Percentiles rank a stretch among this genome's conserved stretches.
phyloP scores from a whole-genome alignment of 2,888 invertebrate species.

The Drosophila affinis region DNA sequence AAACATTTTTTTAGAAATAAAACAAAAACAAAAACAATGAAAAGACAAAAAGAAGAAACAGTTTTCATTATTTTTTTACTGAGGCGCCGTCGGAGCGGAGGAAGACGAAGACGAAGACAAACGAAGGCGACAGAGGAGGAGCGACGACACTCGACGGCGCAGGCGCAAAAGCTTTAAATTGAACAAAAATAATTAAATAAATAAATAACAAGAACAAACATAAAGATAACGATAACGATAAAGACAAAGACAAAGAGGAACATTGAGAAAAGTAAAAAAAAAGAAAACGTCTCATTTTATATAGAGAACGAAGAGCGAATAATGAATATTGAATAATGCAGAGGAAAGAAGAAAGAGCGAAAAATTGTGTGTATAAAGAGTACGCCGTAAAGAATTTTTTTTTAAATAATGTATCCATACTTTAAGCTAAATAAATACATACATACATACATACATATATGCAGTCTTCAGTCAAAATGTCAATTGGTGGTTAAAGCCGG shows the following conservation, averaged over 20 bases:
- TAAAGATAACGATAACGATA: constrained; percentile 4
- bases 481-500: constrained; percentile 67
- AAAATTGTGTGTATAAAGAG: constrained; percentile 49
- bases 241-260: constrained; percentile 9
- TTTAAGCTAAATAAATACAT: constrained; percentile 57
- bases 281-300: constrained; percentile 55
- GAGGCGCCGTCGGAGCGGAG: constrained; percentile 62
- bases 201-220: constrained; percentile 37
- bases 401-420: constrained; percentile 56
- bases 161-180: constrained; percentile 80
- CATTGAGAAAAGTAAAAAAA: constrained; percentile 37
- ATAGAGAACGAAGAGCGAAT: constrained; percentile 40
- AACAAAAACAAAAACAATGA: constrained; percentile 33
- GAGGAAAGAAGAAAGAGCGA: constrained; percentile 11
- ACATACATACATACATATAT: constrained; percentile 5
- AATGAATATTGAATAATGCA: not conserved
- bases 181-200: constrained; percentile 54
- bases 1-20: constrained; percentile 32
- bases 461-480: constrained; percentile 65
- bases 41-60: constrained; percentile 48
- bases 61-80: constrained; percentile 77
- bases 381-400: constrained; percentile 69
- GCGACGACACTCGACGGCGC: constrained; percentile 51
- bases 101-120: not conserved
- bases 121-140: not conserved